Percentiles rank a stretch among this genome's conserved stretches.
phyloP scores from a whole-genome alignment of 2,113 vertebrate genomes.

The Loxodonta africana region DNA sequence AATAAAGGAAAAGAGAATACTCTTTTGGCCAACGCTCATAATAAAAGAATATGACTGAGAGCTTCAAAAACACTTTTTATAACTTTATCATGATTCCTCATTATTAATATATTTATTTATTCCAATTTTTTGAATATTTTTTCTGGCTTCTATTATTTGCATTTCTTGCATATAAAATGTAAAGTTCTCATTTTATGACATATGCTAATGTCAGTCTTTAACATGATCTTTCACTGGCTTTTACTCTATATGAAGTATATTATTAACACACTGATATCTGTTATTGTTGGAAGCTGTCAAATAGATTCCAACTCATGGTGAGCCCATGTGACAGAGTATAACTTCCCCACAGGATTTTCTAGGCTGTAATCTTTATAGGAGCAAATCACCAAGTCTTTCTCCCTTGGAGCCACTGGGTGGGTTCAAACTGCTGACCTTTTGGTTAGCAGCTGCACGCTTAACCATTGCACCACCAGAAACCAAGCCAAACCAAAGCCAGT shows the following conservation, averaged over 20 bases:
- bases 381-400: no score
- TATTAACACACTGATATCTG: no score
- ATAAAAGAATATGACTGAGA: not conserved
- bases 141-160: not conserved
- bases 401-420: no score
- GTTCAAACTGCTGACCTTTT: no score
- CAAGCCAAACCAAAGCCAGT: no score
- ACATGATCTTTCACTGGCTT: fast-evolving
- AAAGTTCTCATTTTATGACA: not conserved
- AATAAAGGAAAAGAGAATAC: not conserved
- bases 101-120: not conserved
- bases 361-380: no score
- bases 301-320: no score
- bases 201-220: not conserved
- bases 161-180: not conserved
- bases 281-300: no score
- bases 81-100: not conserved
- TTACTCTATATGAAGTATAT: fast-evolving
- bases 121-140: not conserved
- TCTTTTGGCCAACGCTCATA: not conserved
- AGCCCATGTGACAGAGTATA: no score
- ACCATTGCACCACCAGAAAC: no score
- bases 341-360: no score
- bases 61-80: not conserved
- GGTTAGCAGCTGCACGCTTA: no score